These are phyloP conservation scores for Heliconius ismenius DNA, from an alignment of 2,888 invertebrate genomes.

Conservation along the genomic window DNA sequence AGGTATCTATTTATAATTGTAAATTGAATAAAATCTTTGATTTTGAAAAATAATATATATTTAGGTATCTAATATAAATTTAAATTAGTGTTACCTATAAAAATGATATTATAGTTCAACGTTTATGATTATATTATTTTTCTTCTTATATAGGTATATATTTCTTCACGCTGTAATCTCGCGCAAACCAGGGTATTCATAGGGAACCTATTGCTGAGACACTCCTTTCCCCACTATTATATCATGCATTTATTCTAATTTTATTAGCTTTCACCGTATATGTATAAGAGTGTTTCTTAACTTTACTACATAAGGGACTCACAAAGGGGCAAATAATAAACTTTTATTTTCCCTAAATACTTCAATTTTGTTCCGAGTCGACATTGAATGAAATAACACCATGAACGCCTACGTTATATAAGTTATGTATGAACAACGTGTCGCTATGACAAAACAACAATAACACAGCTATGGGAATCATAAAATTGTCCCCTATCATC, in stretches of 20 bases:
- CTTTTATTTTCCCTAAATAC: conserved; percentile 56
- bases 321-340: conserved; percentile 49
- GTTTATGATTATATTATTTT: neutral
- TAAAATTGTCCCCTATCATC: conserved; percentile 78
- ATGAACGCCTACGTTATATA: conserved; percentile 62
- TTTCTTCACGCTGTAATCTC: neutral
- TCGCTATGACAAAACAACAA: conserved; percentile 70
- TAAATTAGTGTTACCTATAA: neutral
- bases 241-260: neutral
- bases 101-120: neutral
- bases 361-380: conserved; percentile 60
- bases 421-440: conserved; percentile 69
- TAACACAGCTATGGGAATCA: conserved; percentile 65
- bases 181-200: too few species aligned
- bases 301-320: conserved; percentile 23
- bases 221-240: too few species aligned
- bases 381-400: conserved; percentile 60
- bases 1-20: neutral
- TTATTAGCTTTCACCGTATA: neutral
- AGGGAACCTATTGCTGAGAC: too few species aligned
- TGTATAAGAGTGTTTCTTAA: neutral
- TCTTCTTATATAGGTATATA: neutral
- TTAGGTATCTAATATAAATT: neutral
- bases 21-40: neutral
- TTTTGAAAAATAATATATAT: neutral